Conservation (phyloP, 2,113 vertebrate genomes). For the Meles meles region DNA sequence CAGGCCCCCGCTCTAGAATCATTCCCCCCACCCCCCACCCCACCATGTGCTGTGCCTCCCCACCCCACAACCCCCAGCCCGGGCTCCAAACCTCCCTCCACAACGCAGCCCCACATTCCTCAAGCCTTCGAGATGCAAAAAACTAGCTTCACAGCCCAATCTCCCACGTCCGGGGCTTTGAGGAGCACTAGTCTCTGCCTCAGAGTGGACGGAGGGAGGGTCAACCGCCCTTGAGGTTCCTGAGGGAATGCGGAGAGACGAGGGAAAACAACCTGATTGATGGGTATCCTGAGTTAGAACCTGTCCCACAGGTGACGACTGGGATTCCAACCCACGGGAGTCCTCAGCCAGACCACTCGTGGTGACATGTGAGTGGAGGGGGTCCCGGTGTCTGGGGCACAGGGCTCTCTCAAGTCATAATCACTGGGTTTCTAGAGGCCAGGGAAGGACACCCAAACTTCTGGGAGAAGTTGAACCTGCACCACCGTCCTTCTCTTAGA, state of each 20-base stretch:
- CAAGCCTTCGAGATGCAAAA: background rate
- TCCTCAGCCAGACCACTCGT: background rate
- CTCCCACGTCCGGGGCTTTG: background rate
- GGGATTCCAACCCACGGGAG: background rate
- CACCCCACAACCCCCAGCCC: too few relatives aligned
- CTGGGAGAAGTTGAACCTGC: background rate
- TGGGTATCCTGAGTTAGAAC: background rate
- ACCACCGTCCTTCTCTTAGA: background rate
- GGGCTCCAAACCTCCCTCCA: background rate
- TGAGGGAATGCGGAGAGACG: background rate
- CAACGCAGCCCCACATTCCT: background rate
- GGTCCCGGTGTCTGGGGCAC: background rate
- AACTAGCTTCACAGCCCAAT: background rate
- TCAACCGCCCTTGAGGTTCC: background rate
- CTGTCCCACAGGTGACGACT: background rate
- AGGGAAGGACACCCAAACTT: background rate
- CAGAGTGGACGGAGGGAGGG: background rate
- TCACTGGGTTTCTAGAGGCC: background rate
- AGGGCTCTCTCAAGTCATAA: background rate
- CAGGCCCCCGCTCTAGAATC: background rate
- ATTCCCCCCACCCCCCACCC: background rate
- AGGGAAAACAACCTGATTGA: background rate
- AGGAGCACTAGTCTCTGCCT: background rate
- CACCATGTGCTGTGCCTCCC: accelerated
- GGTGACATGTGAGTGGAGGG: accelerated